These are phyloP conservation scores for Parnassius glacialis DNA, from an alignment of 2,888 invertebrate genomes.

Conservation along the genomic window DNA sequence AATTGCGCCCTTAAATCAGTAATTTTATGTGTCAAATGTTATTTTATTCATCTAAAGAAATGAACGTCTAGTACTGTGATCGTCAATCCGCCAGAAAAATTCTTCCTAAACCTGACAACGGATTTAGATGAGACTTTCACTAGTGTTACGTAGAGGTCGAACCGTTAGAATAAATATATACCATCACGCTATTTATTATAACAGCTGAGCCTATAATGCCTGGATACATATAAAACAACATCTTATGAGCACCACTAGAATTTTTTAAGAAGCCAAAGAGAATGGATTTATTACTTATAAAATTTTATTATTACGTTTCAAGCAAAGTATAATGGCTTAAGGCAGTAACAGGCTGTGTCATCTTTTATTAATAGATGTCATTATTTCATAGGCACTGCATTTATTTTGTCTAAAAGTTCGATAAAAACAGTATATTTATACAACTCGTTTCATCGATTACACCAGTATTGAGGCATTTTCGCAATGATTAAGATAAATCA, in stretches of 20 bases:
- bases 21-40: too few relatives aligned
- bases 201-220: too few relatives aligned
- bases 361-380: slow-evolving; percentile 59
- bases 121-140: too few relatives aligned
- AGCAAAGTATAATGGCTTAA: slow-evolving; percentile 55
- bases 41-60: too few relatives aligned
- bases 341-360: slow-evolving; percentile 56
- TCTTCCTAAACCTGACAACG: too few relatives aligned
- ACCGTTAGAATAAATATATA: too few relatives aligned
- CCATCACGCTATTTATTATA: too few relatives aligned
- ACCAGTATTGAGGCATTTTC: slow-evolving; percentile 15
- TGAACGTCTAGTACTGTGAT: too few relatives aligned
- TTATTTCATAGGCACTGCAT: slow-evolving; percentile 59
- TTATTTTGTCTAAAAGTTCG: slow-evolving; percentile 37
- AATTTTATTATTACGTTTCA: slow-evolving; percentile 70
- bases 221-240: background rate
- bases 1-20: too few relatives aligned
- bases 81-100: too few relatives aligned
- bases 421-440: slow-evolving; percentile 33
- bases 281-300: slow-evolving; percentile 79
- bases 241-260: slow-evolving; percentile 48
- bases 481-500: slow-evolving; percentile 17
- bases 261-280: slow-evolving; percentile 74
- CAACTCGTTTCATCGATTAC: slow-evolving; percentile 25
- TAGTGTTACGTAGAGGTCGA: too few relatives aligned